A percentile compares a stretch with the other conserved stretches of the same genome.
phyloP scores from a whole-genome alignment of 2,113 vertebrate genomes.

The Megatriorchis doriae region DNA sequence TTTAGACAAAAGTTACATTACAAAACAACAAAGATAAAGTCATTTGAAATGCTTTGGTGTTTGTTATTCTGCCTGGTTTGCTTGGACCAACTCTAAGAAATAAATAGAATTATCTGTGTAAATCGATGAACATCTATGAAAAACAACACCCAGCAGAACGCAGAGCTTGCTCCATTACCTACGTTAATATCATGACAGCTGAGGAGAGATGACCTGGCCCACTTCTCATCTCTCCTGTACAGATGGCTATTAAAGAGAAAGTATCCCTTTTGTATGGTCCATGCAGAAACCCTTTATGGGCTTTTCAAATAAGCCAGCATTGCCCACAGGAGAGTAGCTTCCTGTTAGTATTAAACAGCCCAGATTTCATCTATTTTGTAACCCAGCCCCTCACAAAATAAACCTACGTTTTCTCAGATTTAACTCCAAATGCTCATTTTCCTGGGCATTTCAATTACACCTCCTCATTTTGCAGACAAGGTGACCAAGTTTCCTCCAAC shows the following conservation, averaged over 20 bases:
- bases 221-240: slow-evolving; percentile 96
- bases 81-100: slow-evolving; percentile 91
- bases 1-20: slow-evolving; percentile 85
- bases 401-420: slow-evolving; percentile 62
- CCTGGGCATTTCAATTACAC: background rate
- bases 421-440: slow-evolving; percentile 49
- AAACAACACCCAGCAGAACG: slow-evolving; percentile 96
- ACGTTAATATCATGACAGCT: slow-evolving; percentile 99
- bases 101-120: slow-evolving; percentile 98
- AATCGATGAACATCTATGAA: slow-evolving; percentile 93
- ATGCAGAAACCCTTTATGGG: slow-evolving; percentile 88
- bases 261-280: slow-evolving; percentile 90
- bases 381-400: slow-evolving; percentile 72
- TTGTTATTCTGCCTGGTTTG: slow-evolving; percentile 86
- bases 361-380: slow-evolving; percentile 74
- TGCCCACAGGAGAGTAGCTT: slow-evolving; percentile 81
- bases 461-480: slow-evolving; percentile 13
- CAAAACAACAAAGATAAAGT: slow-evolving; percentile 83
- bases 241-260: slow-evolving; percentile 99
- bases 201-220: slow-evolving; percentile 97
- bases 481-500: slow-evolving; percentile 18
- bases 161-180: slow-evolving; percentile 98
- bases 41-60: slow-evolving; percentile 84
- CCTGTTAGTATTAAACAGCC: slow-evolving; percentile 78
- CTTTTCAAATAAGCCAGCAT: slow-evolving; percentile 84